A percentile compares a stretch with the other conserved stretches of the same genome.
phyloP scores from a whole-genome alignment of 2,888 invertebrate genomes.

The Diarsia brunnea region DNA sequence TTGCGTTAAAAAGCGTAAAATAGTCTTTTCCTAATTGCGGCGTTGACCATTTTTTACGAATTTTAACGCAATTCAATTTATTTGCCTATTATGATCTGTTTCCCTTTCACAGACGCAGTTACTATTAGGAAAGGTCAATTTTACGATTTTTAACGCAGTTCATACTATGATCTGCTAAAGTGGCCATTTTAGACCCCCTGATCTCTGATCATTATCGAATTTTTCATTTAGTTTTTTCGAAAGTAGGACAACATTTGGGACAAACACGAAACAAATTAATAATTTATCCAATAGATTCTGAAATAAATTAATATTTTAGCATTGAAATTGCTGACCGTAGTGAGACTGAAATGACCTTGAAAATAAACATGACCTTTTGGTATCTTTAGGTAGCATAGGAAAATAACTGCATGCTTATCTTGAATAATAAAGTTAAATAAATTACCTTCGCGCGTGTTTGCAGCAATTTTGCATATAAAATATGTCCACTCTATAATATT shows the following conservation, averaged over 20 bases:
- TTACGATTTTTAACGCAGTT: no score
- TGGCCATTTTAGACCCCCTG: no score
- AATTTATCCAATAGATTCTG: not conserved
- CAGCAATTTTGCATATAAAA: slow-evolving; percentile 18
- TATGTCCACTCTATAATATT: no score
- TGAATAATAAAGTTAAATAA: slow-evolving; percentile 6
- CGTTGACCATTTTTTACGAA: no score
- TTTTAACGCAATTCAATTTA: no score
- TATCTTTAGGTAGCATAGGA: not conserved
- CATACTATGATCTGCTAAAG: no score
- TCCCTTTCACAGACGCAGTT: no score
- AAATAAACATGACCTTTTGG: slow-evolving; percentile 12
- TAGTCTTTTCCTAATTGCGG: no score
- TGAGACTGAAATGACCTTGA: not conserved
- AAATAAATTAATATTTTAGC: not conserved
- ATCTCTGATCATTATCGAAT: not conserved
- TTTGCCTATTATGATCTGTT: no score
- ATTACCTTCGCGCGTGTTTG: slow-evolving; percentile 19
- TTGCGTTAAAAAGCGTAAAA: no score
- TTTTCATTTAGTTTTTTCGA: no score
- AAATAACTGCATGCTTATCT: slow-evolving; percentile 25
- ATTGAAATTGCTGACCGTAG: not conserved
- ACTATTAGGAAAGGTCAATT: no score
- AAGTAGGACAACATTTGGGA: not conserved
- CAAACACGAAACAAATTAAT: not conserved